Base-by-base conservation (phyloP, 1,140 invertebrate genomes). In the Harpegnathos saltator region DNA sequence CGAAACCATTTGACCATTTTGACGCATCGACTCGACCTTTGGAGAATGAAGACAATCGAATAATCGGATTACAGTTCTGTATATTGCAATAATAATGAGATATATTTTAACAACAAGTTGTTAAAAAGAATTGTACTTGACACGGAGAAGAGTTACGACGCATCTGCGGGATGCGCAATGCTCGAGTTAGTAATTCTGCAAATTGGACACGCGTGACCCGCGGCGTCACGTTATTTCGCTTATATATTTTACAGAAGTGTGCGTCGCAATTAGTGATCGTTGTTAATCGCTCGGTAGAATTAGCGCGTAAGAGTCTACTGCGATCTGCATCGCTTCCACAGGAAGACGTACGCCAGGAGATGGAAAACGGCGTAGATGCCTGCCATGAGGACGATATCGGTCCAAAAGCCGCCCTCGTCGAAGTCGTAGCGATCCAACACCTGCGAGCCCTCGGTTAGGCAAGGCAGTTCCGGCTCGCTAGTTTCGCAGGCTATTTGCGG, bases 401-500 rank as follows among this genome's bases (percentile, higher is more conserved):
- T 91, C 91, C 94, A 95, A 52, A 97, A 95, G 91, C 97, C 95
- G n/a, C 91, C 90, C 58, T 95, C 94, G 0, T 95, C 92, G 92
- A 98, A 98, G 92, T 97, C 96, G 89, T 97, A 97, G 63, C 95
- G 95, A 38, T 96, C 95, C 19, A 98, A 92, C 0, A 98, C 97
- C 91, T 97, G 95, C 19, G 95, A 90, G 0, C 97, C 97, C 3
- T 96, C 95, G 62, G 94, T 95, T 52, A 98, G 92, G 88, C 97
- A 98, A 0, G 97, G 97, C 24, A 96, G 91, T 15, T 96, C 95
- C 9, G 93, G 86, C 52, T 93, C 91, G 1, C 92, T 89, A 52
- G 92, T 91, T 71, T 96, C 94, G 85, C 97, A 98, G 26, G 97
- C 97, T 98, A 91, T 4, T 71, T 0, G n/a, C 26, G n/a, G 12